Evolutionary conservation across 2,797 vertebrate genomes (phyloP).

Genomic region (Falco concolor): DNA sequence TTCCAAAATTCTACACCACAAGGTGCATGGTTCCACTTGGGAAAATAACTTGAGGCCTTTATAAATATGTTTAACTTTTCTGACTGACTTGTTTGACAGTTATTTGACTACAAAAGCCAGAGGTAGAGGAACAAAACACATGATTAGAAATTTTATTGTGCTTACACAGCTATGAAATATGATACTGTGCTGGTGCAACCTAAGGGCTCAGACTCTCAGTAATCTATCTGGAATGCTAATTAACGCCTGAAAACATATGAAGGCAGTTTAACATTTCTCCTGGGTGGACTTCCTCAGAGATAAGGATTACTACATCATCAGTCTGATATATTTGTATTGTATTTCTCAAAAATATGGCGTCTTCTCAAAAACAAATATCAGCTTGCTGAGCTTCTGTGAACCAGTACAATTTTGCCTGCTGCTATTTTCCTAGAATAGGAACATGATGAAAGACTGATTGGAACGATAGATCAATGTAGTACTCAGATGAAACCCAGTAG

Average conservation of each 20-base stretch:
- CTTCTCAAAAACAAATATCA: constrained; percentile 20
- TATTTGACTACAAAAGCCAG: background rate
- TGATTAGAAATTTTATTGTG: background rate
- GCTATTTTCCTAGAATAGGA: background rate
- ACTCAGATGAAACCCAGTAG: background rate
- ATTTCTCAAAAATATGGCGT: background rate
- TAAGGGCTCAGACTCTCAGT: background rate
- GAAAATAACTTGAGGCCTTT: background rate
- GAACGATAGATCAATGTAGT: background rate
- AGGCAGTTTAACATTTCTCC: background rate
- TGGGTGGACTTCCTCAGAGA: background rate
- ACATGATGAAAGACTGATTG: background rate
- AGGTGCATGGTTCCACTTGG: background rate
- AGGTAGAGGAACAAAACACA: background rate
- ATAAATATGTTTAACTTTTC: background rate
- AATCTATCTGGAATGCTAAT: background rate
- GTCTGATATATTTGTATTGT: background rate
- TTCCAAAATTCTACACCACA: background rate
- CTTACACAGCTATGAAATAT: background rate
- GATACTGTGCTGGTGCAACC: background rate
- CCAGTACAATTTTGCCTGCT: background rate
- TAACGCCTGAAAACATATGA: background rate
- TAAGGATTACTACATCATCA: background rate
- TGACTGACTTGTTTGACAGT: background rate
- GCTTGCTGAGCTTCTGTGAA: background rate